Percentiles rank a stretch among this genome's conserved stretches.
Evolutionary conservation across 2,888 invertebrate genomes (phyloP).

Genomic region (Salpingus planirostris): DNA sequence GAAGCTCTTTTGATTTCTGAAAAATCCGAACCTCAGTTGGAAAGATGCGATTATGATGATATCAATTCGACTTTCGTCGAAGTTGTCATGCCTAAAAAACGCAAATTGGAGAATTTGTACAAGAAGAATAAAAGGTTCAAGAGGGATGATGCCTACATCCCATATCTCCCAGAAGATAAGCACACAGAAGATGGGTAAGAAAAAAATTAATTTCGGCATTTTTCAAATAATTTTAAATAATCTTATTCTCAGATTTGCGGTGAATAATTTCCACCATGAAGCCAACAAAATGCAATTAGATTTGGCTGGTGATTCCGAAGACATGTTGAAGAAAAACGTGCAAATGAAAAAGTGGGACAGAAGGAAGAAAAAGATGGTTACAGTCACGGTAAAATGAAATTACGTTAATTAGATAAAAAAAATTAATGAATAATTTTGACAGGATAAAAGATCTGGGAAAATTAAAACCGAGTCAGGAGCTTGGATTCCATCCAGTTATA

Average conservation of each 20-base stretch:
- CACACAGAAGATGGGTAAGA: slow-evolving; percentile 80
- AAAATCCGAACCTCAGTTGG: slow-evolving; percentile 19
- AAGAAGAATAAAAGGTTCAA: slow-evolving; percentile 46
- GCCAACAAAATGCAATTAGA: slow-evolving; percentile 75
- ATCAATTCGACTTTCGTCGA: slow-evolving; percentile 49
- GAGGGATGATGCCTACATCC: slow-evolving; percentile 79
- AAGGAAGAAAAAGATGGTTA: slow-evolving; percentile 91
- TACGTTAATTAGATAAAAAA: no score
- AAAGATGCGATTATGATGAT: slow-evolving; percentile 45
- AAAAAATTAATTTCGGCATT: slow-evolving; percentile 38
- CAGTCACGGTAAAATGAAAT: slow-evolving; percentile 54
- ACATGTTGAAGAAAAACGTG: slow-evolving; percentile 49
- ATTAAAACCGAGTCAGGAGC: slow-evolving; percentile 93
- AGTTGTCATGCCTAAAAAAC: slow-evolving; percentile 47
- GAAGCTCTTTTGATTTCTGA: slow-evolving; percentile 28
- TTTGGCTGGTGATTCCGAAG: slow-evolving; percentile 71
- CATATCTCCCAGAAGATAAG: slow-evolving; percentile 75
- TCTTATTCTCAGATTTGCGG: slow-evolving; percentile 54
- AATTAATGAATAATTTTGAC: no score
- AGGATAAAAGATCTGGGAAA: slow-evolving; percentile 57
- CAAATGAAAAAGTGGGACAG: slow-evolving; percentile 82
- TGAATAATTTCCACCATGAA: slow-evolving; percentile 70
- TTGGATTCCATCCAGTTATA: slow-evolving; percentile 90
- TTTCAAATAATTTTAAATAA: slow-evolving; percentile 2
- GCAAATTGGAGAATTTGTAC: slow-evolving; percentile 50